Percentiles rank a stretch among this genome's conserved stretches.
Conservation (phyloP, 2,888 invertebrate species). For the Agrotis ipsilon region DNA sequence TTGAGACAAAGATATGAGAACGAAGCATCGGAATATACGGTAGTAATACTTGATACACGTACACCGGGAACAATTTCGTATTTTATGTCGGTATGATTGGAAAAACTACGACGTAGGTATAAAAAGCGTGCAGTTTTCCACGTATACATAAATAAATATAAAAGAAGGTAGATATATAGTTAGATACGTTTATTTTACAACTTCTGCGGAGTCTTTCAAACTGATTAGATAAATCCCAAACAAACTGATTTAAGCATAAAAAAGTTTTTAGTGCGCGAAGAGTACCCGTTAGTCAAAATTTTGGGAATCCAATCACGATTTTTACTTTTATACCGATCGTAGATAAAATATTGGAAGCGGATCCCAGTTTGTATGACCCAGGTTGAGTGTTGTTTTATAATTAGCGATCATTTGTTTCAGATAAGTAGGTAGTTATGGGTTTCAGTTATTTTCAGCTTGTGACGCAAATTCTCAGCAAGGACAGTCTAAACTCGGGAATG, state of each 20-base stretch:
- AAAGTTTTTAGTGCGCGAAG: constrained; percentile 61
- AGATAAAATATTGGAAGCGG: constrained; percentile 48
- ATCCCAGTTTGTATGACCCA: constrained; percentile 17
- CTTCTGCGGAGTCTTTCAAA: constrained; percentile 53
- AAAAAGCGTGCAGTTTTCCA: constrained; percentile 49
- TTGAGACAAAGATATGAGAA: constrained; percentile 81
- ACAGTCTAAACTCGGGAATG: constrained; percentile 22
- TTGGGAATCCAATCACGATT: constrained; percentile 64
- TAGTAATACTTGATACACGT: constrained; percentile 67
- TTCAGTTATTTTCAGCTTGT: constrained; percentile 18
- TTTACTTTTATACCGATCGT: constrained; percentile 61
- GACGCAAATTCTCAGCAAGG: constrained; percentile 35
- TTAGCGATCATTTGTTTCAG: constrained; percentile 1
- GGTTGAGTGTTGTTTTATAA: constrained; percentile 19
- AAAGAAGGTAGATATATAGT: constrained; percentile 12
- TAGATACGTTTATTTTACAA: constrained; percentile 47
- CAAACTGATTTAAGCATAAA: constrained; percentile 64
- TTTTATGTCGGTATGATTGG: constrained; percentile 65
- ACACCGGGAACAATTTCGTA: constrained; percentile 61
- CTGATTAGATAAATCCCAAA: constrained; percentile 63
- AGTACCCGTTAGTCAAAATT: constrained; percentile 59
- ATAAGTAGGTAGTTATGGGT: background rate
- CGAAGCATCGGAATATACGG: constrained; percentile 66
- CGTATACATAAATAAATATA: constrained; percentile 45
- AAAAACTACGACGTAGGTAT: constrained; percentile 58